Conservation (phyloP, 1,140 invertebrate species). For the Medauroidea extradentata region DNA sequence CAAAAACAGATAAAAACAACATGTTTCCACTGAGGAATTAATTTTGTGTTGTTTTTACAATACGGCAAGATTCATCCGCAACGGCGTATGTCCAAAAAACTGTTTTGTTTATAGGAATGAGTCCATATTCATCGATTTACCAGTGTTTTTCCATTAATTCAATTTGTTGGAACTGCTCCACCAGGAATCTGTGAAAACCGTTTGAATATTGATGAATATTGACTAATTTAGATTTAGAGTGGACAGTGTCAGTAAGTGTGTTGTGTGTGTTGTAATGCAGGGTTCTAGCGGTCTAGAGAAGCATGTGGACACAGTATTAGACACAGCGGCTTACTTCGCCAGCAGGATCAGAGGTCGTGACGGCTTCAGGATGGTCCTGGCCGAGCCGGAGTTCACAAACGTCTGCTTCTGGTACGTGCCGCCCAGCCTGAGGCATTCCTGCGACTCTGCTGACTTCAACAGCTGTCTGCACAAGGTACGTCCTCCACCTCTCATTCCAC, state of each 20-base stretch:
- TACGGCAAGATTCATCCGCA: too few species aligned
- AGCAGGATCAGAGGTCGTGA: conserved; percentile 59
- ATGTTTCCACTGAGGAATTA: too few species aligned
- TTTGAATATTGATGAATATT: too few species aligned
- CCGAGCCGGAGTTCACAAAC: conserved; percentile 87
- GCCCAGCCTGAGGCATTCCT: conserved; percentile 58
- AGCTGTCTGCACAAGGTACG: conserved; percentile 62
- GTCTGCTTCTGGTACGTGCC: conserved; percentile 96
- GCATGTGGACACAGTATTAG: conserved; percentile 75
- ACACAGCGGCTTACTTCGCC: conserved; percentile 65
- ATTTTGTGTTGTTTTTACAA: too few species aligned
- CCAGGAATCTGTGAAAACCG: too few species aligned
- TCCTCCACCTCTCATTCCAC: too few species aligned
- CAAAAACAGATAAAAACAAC: too few species aligned
- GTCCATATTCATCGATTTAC: too few species aligned
- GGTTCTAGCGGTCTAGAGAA: conserved; percentile 73
- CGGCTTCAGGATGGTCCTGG: conserved; percentile 68
- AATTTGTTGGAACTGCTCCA: too few species aligned
- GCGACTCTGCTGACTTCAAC: conserved; percentile 56
- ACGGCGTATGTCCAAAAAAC: too few species aligned
- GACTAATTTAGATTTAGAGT: neutral
- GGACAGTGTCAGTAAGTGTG: neutral
- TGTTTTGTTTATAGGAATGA: too few species aligned
- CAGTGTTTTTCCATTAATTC: too few species aligned
- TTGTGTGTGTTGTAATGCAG: conserved; percentile 31